phyloP scores from a whole-genome alignment of 2,888 invertebrate genomes.

The Thumatha senex region DNA sequence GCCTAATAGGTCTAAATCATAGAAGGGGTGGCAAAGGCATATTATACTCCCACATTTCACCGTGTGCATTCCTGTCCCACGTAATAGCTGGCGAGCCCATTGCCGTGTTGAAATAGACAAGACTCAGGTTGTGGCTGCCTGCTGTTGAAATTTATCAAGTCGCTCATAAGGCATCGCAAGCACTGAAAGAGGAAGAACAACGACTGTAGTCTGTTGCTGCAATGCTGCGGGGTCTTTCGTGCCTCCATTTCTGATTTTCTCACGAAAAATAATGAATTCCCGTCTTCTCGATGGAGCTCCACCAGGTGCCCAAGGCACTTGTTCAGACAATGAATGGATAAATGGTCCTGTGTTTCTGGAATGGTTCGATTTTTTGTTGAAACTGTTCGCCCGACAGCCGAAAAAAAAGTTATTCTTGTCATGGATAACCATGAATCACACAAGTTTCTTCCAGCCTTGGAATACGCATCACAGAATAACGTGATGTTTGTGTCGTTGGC shows the following conservation, averaged over 20 bases:
- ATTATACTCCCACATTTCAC: no score
- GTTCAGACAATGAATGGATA: background rate
- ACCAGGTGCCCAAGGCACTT: background rate
- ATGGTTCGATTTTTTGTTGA: background rate
- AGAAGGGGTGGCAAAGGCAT: no score
- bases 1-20: no score
- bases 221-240: background rate
- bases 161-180: background rate
- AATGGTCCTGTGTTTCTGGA: background rate
- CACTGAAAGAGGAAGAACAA: background rate
- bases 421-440: background rate
- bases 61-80: no score
- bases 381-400: background rate
- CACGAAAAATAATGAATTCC: background rate
- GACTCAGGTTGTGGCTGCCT: no score
- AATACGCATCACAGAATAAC: background rate
- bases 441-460: background rate
- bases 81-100: no score
- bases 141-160: no score
- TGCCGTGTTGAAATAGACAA: no score
- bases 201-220: background rate
- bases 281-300: background rate
- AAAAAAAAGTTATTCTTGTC: background rate
- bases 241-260: background rate
- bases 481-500: slow-evolving; percentile 25